Conservation (phyloP, 2,888 invertebrate genomes). For the Cantharis flavilabris region DNA sequence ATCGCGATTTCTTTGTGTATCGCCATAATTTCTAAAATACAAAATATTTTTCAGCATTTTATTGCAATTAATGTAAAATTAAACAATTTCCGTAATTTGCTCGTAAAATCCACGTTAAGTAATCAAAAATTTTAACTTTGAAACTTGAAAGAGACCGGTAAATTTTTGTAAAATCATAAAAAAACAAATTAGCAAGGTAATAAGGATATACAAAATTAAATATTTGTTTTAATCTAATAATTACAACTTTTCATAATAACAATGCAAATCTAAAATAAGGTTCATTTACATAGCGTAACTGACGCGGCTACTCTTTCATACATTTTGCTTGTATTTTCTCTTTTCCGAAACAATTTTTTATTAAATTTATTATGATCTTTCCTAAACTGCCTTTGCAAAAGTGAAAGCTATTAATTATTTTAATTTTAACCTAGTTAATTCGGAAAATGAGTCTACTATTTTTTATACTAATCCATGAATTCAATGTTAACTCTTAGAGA, state of each 20-base stretch:
- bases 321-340: background rate
- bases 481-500: too few relatives aligned
- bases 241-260: background rate
- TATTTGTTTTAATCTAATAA: background rate
- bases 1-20: background rate
- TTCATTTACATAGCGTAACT: background rate
- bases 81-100: background rate
- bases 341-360: background rate
- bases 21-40: conserved; percentile 45
- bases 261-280: background rate
- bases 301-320: background rate
- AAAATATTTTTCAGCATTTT: conserved; percentile 56
- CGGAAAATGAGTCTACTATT: too few relatives aligned
- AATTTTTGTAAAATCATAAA: background rate
- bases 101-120: background rate
- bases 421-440: too few relatives aligned
- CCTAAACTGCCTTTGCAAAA: too few relatives aligned
- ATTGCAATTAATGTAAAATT: background rate
- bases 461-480: too few relatives aligned
- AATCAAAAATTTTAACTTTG: background rate
- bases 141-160: background rate
- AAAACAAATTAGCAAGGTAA: background rate
- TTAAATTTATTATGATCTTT: too few relatives aligned
- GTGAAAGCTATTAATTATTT: too few relatives aligned
- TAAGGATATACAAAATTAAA: background rate